phyloP scores from a whole-genome alignment of 2,113 vertebrate genomes.

The Pollachius pollachius region DNA sequence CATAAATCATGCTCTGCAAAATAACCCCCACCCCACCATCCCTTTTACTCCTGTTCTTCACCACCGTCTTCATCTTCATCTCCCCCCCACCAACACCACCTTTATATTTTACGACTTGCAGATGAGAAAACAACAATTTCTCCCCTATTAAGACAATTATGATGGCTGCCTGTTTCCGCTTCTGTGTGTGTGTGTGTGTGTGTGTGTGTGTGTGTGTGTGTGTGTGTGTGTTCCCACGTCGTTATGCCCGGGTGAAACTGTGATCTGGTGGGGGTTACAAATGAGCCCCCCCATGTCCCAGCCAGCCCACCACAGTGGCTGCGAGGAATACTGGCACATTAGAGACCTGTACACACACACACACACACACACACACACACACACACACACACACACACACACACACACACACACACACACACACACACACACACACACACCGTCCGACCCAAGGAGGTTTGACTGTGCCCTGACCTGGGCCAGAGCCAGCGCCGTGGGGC shows the following conservation, averaged over 20 bases:
- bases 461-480: neutral
- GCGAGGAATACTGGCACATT: no score
- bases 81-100: slow-evolving; percentile 7
- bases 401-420: no score
- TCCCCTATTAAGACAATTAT: slow-evolving; percentile 60
- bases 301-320: slow-evolving; percentile 35
- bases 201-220: slow-evolving; percentile 7
- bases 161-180: slow-evolving; percentile 45
- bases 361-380: no score
- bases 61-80: slow-evolving; percentile 8
- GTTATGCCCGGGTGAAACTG: neutral
- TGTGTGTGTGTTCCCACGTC: neutral
- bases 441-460: neutral
- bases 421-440: neutral
- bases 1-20: slow-evolving; percentile 65
- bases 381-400: no score
- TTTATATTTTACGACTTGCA: slow-evolving; percentile 57
- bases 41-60: slow-evolving; percentile 6
- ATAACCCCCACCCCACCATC: slow-evolving; percentile 25
- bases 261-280: neutral
- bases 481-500: slow-evolving; percentile 24
- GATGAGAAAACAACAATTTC: slow-evolving; percentile 65
- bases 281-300: slow-evolving; percentile 19
- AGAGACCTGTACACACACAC: no score
- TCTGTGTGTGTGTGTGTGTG: slow-evolving; percentile 9